Base-by-base conservation (phyloP, 2,888 invertebrate genomes). In the Thera obeliscata region DNA sequence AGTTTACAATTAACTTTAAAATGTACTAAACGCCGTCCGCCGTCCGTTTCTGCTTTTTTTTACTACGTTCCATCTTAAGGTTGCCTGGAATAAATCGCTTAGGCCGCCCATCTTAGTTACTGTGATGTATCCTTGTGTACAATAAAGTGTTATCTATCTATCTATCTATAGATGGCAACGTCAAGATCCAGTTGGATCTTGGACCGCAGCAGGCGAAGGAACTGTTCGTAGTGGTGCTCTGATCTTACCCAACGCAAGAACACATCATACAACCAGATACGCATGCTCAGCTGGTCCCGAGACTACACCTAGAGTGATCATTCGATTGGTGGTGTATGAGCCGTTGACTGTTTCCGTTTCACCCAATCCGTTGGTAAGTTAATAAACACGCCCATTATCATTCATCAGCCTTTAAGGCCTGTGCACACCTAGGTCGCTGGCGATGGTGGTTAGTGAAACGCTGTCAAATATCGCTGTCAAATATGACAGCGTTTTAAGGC, bases 251-350 rank as follows among this genome's bases (percentile, higher is more conserved):
- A 94, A 95, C 62, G 95, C 95, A 50, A 94, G 95, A 63, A 88
- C 94, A 2, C 94, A 95, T 72, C 96, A 97, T 79, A 95, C 95
- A 1, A 95, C 96, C 0, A 88, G 95, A 74, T 97, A 97, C 87
- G 95, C 95, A 48, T 97, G 97, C 83, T 95, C 95, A n/a, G 95
- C 95, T 7, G 95, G 95, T 69, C 95, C 96, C 74, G 94, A 95
- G 59, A 93, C 95, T 52, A 95, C 95, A 59, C 95, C 96, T 69
- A 92, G 95, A 66, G 93, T 96, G 50, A 94, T 96, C 71, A 95
- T 96, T 55, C 94, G 95, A 71, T 88, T 97, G 41, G 94, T 94
- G 9, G 95, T 97, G 7, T 95, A 95, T 71, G 95, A 96, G 74
- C 95, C 96, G 50, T 88, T 97, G 64, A 94, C 94, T 67, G 95